Conservation (phyloP, 2,113 vertebrate genomes). For the Psilopogon haemacephalus region DNA sequence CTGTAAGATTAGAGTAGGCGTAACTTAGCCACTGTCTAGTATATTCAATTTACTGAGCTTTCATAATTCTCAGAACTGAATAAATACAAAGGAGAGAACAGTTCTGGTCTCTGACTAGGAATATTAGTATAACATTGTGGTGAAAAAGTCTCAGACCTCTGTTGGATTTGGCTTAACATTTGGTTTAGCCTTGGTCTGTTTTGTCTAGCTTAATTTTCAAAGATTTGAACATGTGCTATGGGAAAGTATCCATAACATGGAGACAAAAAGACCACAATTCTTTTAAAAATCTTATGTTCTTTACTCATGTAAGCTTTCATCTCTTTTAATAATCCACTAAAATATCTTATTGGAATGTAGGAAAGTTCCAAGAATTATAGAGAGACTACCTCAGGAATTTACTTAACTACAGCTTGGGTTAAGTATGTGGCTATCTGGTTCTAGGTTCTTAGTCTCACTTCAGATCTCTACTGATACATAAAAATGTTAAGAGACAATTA, state of each 20-base stretch:
- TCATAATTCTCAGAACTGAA: conserved; percentile 18
- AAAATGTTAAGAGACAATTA: background rate
- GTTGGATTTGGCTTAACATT: background rate
- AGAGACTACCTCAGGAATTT: background rate
- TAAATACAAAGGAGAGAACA: background rate
- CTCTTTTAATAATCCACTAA: background rate
- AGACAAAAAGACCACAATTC: conserved; percentile 24
- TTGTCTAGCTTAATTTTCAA: conserved; percentile 20
- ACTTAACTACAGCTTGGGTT: background rate
- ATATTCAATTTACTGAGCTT: conserved; percentile 11
- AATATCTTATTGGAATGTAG: background rate
- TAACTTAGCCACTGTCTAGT: conserved; percentile 19
- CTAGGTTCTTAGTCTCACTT: background rate
- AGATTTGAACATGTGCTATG: background rate
- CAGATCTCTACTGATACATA: background rate
- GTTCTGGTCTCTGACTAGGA: background rate
- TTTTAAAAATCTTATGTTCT: background rate
- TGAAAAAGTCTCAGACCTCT: background rate
- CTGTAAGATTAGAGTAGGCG: conserved; percentile 18
- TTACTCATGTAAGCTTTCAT: background rate
- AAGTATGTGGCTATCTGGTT: background rate
- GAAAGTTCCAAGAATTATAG: background rate
- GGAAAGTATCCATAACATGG: background rate
- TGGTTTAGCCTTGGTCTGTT: conserved; percentile 35
- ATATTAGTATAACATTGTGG: conserved; percentile 10